Conservation (phyloP, 2,888 invertebrate genomes). For the Drosophila aldrichi region DNA sequence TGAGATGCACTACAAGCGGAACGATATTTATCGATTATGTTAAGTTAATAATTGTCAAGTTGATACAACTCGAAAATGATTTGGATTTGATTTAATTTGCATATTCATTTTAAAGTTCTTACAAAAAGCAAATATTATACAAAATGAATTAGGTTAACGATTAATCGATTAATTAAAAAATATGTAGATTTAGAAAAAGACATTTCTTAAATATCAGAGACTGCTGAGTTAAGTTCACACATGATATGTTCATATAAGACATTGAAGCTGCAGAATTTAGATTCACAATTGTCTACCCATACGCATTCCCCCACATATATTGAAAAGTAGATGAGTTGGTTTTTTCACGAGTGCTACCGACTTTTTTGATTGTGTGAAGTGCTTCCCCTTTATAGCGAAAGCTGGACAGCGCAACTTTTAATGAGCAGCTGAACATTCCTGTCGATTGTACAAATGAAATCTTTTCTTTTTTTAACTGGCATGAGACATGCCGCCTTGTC, state of each 20-base stretch:
- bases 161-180: not conserved
- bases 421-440: conserved; percentile 55
- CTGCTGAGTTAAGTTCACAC: too few species aligned
- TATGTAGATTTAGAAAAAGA: not conserved
- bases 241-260: too few species aligned
- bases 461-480: conserved; percentile 48
- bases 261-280: too few species aligned
- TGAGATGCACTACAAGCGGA: not conserved
- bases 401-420: conserved; percentile 42
- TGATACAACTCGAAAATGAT: not conserved
- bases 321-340: too few species aligned
- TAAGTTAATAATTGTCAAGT: too few species aligned
- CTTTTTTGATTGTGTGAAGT: not conserved
- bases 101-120: too few species aligned
- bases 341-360: too few species aligned
- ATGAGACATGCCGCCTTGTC: conserved; percentile 34
- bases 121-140: too few species aligned
- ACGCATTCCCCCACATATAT: not conserved
- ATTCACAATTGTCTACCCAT: too few species aligned
- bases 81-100: not conserved
- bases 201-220: not conserved
- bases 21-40: not conserved
- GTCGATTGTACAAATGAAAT: conserved; percentile 44
- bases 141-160: too few species aligned
- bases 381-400: not conserved